Percentiles rank a stretch among this genome's conserved stretches.
phyloP scores from a whole-genome alignment of 1,140 invertebrate genomes.

The Latrodectus geometricus region DNA sequence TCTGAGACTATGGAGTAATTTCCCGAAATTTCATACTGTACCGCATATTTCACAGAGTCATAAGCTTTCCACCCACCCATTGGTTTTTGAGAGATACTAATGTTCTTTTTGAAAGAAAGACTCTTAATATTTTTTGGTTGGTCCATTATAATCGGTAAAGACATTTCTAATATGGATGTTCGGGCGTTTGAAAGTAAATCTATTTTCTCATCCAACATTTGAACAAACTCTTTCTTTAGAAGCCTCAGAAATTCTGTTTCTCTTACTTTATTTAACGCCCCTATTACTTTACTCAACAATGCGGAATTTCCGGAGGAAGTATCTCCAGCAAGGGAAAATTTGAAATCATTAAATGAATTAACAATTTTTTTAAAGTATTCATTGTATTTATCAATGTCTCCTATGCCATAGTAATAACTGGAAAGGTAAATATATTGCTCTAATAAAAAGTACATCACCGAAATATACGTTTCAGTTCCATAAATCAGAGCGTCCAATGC shows the following conservation, averaged over 20 bases:
- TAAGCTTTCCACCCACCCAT: background rate
- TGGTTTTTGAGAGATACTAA: too few relatives aligned
- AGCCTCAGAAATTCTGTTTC: background rate
- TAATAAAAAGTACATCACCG: constrained; percentile 10
- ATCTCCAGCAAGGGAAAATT: background rate
- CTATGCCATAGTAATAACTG: background rate
- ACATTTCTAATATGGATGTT: background rate
- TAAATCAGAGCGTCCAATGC: background rate
- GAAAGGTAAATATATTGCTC: constrained; percentile 1
- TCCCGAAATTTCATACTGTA: background rate
- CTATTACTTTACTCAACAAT: constrained; percentile 3
- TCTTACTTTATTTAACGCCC: background rate
- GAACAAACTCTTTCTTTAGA: background rate
- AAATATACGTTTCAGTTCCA: constrained; percentile 8
- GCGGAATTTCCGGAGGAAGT: background rate
- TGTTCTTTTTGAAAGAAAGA: background rate
- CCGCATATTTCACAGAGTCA: background rate
- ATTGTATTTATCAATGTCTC: constrained; percentile 2
- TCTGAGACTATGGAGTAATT: background rate
- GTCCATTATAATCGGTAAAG: background rate
- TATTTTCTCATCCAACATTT: background rate
- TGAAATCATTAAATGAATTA: constrained; percentile 4
- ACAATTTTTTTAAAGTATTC: background rate
- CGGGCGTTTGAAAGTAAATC: background rate
- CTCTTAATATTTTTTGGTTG: background rate